Percentiles rank a stretch among this genome's conserved stretches.
phyloP scores from a whole-genome alignment of 2,113 vertebrate species.

The Lanius collurio region DNA sequence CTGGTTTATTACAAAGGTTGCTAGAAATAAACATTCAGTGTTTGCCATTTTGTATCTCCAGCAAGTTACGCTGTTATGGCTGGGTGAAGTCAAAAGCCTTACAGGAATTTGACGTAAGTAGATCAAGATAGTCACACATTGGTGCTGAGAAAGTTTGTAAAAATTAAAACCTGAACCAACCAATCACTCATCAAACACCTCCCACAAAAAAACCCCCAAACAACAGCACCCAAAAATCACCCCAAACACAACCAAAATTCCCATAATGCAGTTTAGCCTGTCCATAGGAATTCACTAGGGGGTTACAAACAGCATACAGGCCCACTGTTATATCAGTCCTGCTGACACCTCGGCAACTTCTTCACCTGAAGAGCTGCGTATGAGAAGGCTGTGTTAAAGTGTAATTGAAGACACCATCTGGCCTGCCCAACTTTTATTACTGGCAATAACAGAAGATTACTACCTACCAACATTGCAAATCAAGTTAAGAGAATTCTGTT shows the following conservation, averaged over 20 bases:
- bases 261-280: not conserved
- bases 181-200: not conserved
- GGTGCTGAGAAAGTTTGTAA: not conserved
- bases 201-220: too few species aligned
- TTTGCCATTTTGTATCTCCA: not conserved
- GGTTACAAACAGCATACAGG: not conserved
- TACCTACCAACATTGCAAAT: not conserved
- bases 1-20: not conserved
- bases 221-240: not conserved
- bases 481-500: not conserved
- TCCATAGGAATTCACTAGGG: not conserved
- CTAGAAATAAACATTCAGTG: not conserved
- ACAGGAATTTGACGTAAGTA: not conserved
- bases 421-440: not conserved
- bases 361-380: not conserved
- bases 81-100: not conserved
- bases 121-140: not conserved
- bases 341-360: not conserved
- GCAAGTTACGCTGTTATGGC: fast-evolving
- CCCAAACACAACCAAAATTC: fast-evolving
- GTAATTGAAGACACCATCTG: not conserved
- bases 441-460: slow-evolving; percentile 5
- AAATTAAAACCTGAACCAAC: not conserved
- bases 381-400: not conserved
- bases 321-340: not conserved